Conservation (phyloP, 2,113 vertebrate species). For the Chlamydotis undulata region DNA sequence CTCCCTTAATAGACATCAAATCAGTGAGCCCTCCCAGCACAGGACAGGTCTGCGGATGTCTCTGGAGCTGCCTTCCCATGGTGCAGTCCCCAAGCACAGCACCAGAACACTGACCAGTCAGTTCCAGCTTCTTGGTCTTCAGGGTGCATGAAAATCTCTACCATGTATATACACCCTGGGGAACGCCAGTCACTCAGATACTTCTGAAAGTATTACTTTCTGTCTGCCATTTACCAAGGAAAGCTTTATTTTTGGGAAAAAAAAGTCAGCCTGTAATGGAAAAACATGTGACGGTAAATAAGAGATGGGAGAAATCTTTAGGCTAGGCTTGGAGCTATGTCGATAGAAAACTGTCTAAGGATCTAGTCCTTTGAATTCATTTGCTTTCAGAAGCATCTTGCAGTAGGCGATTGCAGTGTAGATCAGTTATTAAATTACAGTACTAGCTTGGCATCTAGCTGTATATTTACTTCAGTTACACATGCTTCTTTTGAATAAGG, state of each 20-base stretch:
- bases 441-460: not conserved
- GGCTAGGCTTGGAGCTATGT: not conserved
- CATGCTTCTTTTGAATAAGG: not conserved
- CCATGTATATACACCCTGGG: not conserved
- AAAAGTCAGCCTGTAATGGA: not conserved
- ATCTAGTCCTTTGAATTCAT: not conserved
- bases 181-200: not conserved
- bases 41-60: not conserved
- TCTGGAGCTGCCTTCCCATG: not conserved
- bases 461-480: not conserved
- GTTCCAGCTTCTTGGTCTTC: not conserved
- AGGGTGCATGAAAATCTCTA: not conserved
- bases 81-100: not conserved
- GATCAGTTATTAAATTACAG: not conserved
- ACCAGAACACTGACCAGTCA: not conserved
- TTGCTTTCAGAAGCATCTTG: not conserved
- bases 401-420: not conserved
- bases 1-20: not conserved
- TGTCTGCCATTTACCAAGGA: not conserved
- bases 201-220: not conserved
- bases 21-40: not conserved
- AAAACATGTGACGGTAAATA: not conserved
- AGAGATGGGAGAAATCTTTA: not conserved
- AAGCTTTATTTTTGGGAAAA: not conserved
- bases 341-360: fast-evolving